Base-by-base conservation (phyloP, 2,888 invertebrate species). In the Orthonevra nobilis region DNA sequence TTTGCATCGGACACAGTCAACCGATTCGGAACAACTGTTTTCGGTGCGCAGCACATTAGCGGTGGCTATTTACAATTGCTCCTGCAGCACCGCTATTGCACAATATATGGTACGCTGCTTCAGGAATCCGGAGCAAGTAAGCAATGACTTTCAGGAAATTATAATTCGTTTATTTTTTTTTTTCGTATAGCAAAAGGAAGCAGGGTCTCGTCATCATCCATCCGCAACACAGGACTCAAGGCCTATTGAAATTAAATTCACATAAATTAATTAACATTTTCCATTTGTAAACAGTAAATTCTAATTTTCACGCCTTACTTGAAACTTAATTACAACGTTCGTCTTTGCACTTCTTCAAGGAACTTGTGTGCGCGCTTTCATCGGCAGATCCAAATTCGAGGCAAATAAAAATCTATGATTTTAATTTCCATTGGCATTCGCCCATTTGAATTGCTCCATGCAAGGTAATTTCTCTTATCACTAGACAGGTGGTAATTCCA, bases 351-450 rank as follows among this genome's bases (percentile, higher is more conserved):
- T 4, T 6, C 12, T 19, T 20, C 12, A 6, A 30, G 20, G 2
- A 14, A n/a, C 20, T 63, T 52, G 9, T 30, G 15, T 12, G 23
- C 3, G n/a, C 19, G 3, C 5, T 9, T 3, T 20, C 4, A n/a
- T 10, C 10, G 34, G 12, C 42, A 6, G 19, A 42, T 42, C 32
- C 50, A 19, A 52, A 68, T 48, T 28, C 58, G 42, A 64, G 28
- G 72, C 60, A 68, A 79, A 79, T 72, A 79, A 72, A 79, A 79
- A 79, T 72, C 60, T 79, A 72, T 61, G 72, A 79, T 63, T 72
- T 79, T 79, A 79, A 79, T 79, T 79, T 79, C 60, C 79, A 79
- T 79, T 68, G 72, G 79, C 79, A 72, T 72, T 79, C 79, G 42
- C 66, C 79, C 72, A 79, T 79, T 79, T 72, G 68, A 79, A 79